Base-by-base conservation (phyloP, 1,140 invertebrate genomes). In the Aleiodes sp. region DNA sequence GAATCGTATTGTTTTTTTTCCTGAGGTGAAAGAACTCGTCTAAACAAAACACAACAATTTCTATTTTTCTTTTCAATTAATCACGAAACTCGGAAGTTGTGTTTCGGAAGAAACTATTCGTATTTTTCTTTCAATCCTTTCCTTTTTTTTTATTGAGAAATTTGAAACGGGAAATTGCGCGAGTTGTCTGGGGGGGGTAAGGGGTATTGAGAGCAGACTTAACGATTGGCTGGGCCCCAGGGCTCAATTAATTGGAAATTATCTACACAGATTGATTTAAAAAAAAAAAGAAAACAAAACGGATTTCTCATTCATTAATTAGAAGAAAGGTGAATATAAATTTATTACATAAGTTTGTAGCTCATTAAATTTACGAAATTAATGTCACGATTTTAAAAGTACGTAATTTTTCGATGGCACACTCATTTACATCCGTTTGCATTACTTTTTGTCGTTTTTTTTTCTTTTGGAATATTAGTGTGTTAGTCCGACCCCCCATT, bases 21-120 rank as follows among this genome's bases (percentile, higher is more conserved):
- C 12, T 16, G 46, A 52, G 46, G 46, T 52, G 46, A 52, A 52
- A 52, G 46, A 52, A 52, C 46, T 52, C 46, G 46, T 52, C 21
- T n/a, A n/a, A n/a, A n/a, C n/a, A n/a, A n/a, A n/a, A n/a, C n/a
- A n/a, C n/a, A n/a, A n/a, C 46, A 52, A 21, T 52, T 1, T 24
- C 26, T 52, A 43, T 43, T 43, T 14, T n/a, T 52, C 16, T n/a
- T 9, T 52, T 46, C 21, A 21, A 52, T 52, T 52, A 52, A n/a
- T 21, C 46, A 24, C 46, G 26, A 19, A 21, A 52, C 46, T 52
- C 46, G 46, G 46, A 52, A 52, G 46, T 52, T 52, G 39, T n/a
- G n/a, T n/a, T 41, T 41, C 19, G 12, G 46, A 52, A 52, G 19
- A 52, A 52, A 52, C 9, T 24, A 26, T 19, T 52, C 19, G 10